These are phyloP conservation scores for Corydoras sp. DNA, from an alignment of 2,113 vertebrate species.

Conservation along the genomic window DNA sequence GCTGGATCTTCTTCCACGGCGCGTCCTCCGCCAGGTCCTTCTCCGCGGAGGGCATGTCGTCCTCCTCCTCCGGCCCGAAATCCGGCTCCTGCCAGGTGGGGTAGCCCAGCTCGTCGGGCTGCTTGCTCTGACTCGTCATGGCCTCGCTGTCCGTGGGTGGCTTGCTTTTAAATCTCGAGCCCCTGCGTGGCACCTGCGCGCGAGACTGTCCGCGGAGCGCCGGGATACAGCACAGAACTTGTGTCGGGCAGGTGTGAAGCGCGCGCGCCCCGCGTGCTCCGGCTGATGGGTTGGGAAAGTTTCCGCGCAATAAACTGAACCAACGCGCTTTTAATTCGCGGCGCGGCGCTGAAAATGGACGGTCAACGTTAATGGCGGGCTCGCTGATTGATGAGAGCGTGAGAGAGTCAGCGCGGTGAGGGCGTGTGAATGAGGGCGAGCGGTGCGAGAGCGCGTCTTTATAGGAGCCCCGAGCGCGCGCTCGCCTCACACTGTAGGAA, in stretches of 20 bases:
- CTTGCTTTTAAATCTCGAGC: conserved; percentile 20
- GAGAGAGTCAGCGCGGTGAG: conserved; percentile 13
- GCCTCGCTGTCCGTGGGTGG: conserved; percentile 4
- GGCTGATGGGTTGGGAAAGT: background rate
- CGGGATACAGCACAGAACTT: background rate
- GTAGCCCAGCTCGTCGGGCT: conserved; percentile 64
- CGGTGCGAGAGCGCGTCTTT: conserved; percentile 3
- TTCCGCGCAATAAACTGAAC: background rate
- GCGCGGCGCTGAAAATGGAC: background rate
- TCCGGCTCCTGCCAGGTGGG: conserved; percentile 66
- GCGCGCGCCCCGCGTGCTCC: background rate
- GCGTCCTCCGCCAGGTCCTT: conserved; percentile 94
- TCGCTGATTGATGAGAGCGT: conserved; percentile 12
- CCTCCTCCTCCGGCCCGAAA: conserved; percentile 68
- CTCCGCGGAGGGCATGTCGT: conserved; percentile 88
- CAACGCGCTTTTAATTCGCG: conserved; percentile 7
- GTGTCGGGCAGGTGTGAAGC: background rate
- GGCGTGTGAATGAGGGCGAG: conserved; percentile 3
- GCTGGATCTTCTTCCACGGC: conserved; percentile 97
- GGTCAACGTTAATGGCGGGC: conserved; percentile 28
- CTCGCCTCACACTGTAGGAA: conserved; percentile 17
- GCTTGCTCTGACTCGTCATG: conserved; percentile 68
- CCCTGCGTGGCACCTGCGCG: conserved; percentile 44
- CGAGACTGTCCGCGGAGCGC: background rate
- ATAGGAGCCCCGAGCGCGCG: conserved; percentile 3